Base-by-base conservation (phyloP, 1,140 invertebrate species). In the Lanistes nyassanus region DNA sequence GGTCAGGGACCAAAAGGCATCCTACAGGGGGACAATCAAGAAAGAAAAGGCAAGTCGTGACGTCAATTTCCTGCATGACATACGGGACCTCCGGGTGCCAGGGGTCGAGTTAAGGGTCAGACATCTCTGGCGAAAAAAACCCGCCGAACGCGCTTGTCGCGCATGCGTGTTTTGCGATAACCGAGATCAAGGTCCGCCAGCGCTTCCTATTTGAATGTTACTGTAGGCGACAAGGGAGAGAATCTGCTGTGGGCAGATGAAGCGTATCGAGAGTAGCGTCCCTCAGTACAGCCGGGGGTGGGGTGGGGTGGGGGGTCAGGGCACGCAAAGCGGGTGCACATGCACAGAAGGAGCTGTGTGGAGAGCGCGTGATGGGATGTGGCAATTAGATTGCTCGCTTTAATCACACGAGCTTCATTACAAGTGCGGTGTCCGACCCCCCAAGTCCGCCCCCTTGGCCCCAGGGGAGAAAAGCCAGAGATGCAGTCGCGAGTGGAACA, bases 351-450 rank as follows among this genome's bases (percentile, higher is more conserved):
- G 42, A 1, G 42, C 42, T 60, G 56, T 60, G 23, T 60, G 56
- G n/a, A 11, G 56, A 26, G 56, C 56, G 56, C 56, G 56, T 60
- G 56, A 31, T 31, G 29, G 56, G 29, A 60, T 26, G 56, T 26
- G n/a, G 56, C 56, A 60, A 60, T 60, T 60, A 60, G 56, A 60
- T 60, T 60, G 56, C 56, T 60, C 56, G 31, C 62, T 29, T 23
- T 29, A 23, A 36, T 65, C 62, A 31, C n/a, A 31, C 62, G 31
- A 36, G 62, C 62, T 65, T 31, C 62, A 65, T 65, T 37, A 36
- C 31, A 65, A 65, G 37, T 19, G 37, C 31, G 21, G 62, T 26
- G 62, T 29, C 37, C 31, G 62, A 16, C 19, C 42, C 42, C 9
- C 42, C 37, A 21, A 5, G 62, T 21, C 37, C 34, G 21, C 62